Base-by-base conservation (phyloP, 2,113 vertebrate genomes). In the Archocentrus centrarchus region DNA sequence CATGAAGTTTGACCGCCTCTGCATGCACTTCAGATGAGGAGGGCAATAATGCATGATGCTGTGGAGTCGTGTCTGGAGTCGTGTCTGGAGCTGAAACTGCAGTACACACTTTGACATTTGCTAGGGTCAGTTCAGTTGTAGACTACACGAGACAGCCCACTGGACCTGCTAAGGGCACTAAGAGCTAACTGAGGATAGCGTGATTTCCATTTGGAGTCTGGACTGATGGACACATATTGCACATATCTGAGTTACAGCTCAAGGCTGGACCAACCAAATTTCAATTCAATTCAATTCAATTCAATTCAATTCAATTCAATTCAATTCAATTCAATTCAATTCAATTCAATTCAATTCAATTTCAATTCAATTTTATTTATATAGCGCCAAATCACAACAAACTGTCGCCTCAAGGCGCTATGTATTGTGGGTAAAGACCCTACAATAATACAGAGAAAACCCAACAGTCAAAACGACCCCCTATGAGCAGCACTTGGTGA, bases 151-250 rank as follows among this genome's bases (percentile, higher is more conserved):
- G 15, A 50, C 0, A 30, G 64, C 15, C 5, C 64, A 2, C 15
- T 50, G 41, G 47, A 50, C 47, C 50, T 70, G 5, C 66, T 68
- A 70, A 63, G 17, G 59, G 6, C 30, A 11, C 11, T 73, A 41
- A 30, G 0, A 70, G 15, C 3, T 50, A 1, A 7, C 20, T 30
- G 41, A 50, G 41, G 78, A 75, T 63, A 41, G n/a, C 7, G 11
- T 47, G 24, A 44, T 50, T 75, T 78, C 24, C 17, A 2, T 68
- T 68, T 47, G 2, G 0, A 70, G 44, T 30, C 44, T 30, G 24
- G 41, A 70, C 7, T 47, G 41, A 68, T 0, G 22, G 5, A n/a
- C 2, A 47, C 3, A n/a, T 44, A 17, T 6, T 0, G 22, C 3
- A 47, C 15, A 1, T 1, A 27, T 47, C 64, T 68, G 17, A 7